Evolutionary conservation across 30 jellyfish, hydroid and myxozoan genomes (phyloP).

Genomic region (Cassiopea andromeda): DNA sequence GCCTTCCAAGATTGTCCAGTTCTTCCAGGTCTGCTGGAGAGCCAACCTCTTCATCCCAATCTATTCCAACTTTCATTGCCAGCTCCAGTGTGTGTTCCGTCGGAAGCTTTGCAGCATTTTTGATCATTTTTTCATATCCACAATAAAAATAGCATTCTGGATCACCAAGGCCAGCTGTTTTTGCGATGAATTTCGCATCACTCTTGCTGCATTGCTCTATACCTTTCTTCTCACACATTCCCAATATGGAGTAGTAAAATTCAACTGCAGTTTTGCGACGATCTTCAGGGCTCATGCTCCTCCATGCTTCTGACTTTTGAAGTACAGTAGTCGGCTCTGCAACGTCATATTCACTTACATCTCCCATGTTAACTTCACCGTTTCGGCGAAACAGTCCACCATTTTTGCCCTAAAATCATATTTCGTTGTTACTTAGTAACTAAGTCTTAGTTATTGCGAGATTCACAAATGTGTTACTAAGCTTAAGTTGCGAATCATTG

Average conservation of each 20-base stretch:
- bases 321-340: background rate
- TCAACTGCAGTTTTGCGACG: slow-evolving; percentile 27
- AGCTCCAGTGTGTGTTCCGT: slow-evolving; percentile 21
- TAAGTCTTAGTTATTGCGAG: no score
- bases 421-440: no score
- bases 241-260: slow-evolving; percentile 22
- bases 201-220: slow-evolving; percentile 6
- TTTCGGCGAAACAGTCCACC: slow-evolving; percentile 22
- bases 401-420: no score
- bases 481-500: background rate
- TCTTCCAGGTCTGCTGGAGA: slow-evolving; percentile 5
- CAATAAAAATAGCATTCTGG: slow-evolving; percentile 45
- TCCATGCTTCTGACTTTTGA: slow-evolving; percentile 22
- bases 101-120: slow-evolving; percentile 24
- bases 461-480: background rate
- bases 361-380: slow-evolving; percentile 13
- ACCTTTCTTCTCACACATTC: slow-evolving; percentile 28
- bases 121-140: slow-evolving; percentile 34
- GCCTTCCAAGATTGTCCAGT: background rate
- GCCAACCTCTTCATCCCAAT: slow-evolving; percentile 16
- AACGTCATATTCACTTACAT: slow-evolving; percentile 17
- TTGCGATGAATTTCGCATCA: slow-evolving; percentile 51
- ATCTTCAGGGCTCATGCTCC: slow-evolving; percentile 43
- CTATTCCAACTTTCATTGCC: slow-evolving; percentile 30
- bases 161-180: background rate